Evolutionary conservation across 1,140 invertebrate species (phyloP).

Genomic region (Dendroctonus ponderosae): DNA sequence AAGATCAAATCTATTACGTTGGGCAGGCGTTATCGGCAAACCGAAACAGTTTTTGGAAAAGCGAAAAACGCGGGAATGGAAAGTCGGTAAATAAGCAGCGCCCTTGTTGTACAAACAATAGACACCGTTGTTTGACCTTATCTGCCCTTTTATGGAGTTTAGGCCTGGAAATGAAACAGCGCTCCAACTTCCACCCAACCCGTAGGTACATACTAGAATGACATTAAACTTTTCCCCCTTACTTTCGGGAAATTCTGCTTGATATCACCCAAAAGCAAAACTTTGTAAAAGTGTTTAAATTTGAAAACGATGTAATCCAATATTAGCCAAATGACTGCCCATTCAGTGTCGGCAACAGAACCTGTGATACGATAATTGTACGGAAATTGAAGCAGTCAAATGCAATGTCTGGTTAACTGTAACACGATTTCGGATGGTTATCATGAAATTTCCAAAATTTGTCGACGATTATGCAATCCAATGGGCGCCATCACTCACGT

Average conservation of each 20-base stretch:
- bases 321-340: no score
- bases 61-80: slow-evolving; percentile 30
- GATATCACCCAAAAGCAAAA: no score
- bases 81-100: slow-evolving; percentile 34
- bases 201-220: slow-evolving; percentile 8
- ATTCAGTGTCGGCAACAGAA: neutral
- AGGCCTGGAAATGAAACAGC: slow-evolving; percentile 27
- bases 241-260: no score
- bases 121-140: slow-evolving; percentile 37
- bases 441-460: slow-evolving; percentile 37
- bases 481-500: slow-evolving; percentile 26
- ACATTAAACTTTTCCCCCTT: slow-evolving; percentile 11
- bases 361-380: no score
- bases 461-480: slow-evolving; percentile 29
- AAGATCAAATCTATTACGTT: slow-evolving; percentile 31
- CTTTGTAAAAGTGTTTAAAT: no score
- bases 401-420: slow-evolving; percentile 1
- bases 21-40: slow-evolving; percentile 27
- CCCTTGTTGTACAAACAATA: slow-evolving; percentile 35
- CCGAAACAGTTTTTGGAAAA: slow-evolving; percentile 34
- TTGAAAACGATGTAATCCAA: no score
- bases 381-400: neutral
- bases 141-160: slow-evolving; percentile 35
- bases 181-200: neutral
- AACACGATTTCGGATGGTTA: slow-evolving; percentile 33